Evolutionary conservation across 1,140 invertebrate species (phyloP), one percentile per base, ranked within the genome.

Genomic region (Planococcus citri): DNA sequence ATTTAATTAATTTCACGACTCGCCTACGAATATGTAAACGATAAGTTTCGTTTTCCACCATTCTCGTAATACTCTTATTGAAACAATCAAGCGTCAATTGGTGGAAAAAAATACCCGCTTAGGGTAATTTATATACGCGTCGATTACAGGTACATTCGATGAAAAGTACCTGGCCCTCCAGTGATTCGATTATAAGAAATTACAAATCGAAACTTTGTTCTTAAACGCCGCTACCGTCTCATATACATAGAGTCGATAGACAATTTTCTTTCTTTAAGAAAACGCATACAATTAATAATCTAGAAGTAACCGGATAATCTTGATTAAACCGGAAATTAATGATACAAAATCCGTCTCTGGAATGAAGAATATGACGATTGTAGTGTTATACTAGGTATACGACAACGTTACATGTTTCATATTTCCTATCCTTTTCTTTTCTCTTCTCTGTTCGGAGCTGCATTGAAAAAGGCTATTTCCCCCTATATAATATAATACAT

Each of bases 341-440:
- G n/a, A 51, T 51, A 51, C 41, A 51, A 51, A 51, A 51, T 51
- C 41, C 41, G 41, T 51, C n/a, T 51, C 41, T 51, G 41, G 41
- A 51, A 20, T 51, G 41, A n/a, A 51, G 17, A 51, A 51, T 9
- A 51, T 51, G 41, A 51, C n/a, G n/a, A n/a, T 37, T 37, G 14
- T 37, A 37, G 14, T 20, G 41, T 51, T 51, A 51, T 20, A n/a
- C n/a, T n/a, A 37, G 6, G 6, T 51, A 4, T 20, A 51, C 41
- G 41, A 20, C 41, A 51, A 20, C 41, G n/a, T 14, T 20, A 51
- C 41, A 51, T 51, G 2, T 51, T 17, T 51, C 41, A 51, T 51
- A 51, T 51, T 51, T 51, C 17, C 29, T 12, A 33, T 33, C 4
- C 3, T 33, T 33, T 12, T 33, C 29, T 33, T 12, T 33, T 33